Evolutionary conservation across 2,888 invertebrate genomes (phyloP), one percentile per base, ranked within the genome.

Genomic region (Microdon myrmicae): DNA sequence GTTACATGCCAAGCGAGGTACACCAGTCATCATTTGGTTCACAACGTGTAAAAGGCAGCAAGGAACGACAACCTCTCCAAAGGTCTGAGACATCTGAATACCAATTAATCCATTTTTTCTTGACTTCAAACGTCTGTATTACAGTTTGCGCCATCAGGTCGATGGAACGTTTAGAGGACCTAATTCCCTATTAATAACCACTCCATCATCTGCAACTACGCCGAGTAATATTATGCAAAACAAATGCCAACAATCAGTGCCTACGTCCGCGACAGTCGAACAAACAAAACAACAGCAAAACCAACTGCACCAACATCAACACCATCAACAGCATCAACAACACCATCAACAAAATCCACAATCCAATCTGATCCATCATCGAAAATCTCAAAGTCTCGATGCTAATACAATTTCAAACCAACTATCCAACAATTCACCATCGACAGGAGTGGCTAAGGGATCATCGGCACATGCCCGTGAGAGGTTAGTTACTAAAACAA

Each of bases 381-480:
- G 91, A 56, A 92, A 92, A 80, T 90, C 91, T 8, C 92, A 92
- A 74, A 92, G 92, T 6, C 81, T 92, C 22, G 92, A 92, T 78
- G 90, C 90, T 68, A 81, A 88, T 53, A 74, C 74, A 10, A 68
- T 82, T 3, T 73, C 81, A 37, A 56, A 70, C 16, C 68, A 70
- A 54, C 37, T 70, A 14, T 48, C 58, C 32, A 66, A 67, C 31
- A 69, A 69, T 55, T 17, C 70, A 22, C 47, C 25, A 32, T 14
- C 25, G 41, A 22, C 17, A 25, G 68, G 35, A 19, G 32, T 49
- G 4, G 73, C 76, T 5, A 76, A 76, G 20, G 75, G 75, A 48
- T 73, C 77, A 3, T 56, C 81, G 71, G 72, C 82, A 74, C 79
- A 82, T 73, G 68, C 79, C 78, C 39, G 79, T 78, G 69, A 83